Evolutionary conservation across 2,888 invertebrate genomes (phyloP), one percentile per base, ranked within the genome.

Genomic region (Aromia moschata): DNA sequence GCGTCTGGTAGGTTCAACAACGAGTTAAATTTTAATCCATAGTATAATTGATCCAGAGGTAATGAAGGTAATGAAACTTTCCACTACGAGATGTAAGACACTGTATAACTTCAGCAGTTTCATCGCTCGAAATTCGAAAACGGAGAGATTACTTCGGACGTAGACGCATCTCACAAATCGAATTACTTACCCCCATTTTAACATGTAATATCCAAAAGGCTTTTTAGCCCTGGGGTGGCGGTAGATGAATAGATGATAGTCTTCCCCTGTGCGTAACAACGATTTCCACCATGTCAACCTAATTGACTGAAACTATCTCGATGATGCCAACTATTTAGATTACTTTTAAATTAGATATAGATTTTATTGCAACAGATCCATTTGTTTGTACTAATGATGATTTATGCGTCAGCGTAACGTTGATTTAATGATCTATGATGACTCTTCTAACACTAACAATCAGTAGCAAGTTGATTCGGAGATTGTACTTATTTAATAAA

Each of bases 151-250:
- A 30, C 31, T 47, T 51, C 44, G 55, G 63, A 55, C 65, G 69
- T 64, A 68, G 68, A 59, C 67, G 69, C 69, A 69, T n/a, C n/a
- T n/a, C 70, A 68, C 73, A 74, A 81, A 81, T 81, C 80, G 79
- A 79, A 80, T 80, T 80, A 81, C 78, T 80, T 79, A 80, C 80
- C 80, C 81, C 77, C 78, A 79, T 80, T 81, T 81, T 79, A 80
- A 80, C 80, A 80, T 80, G 79, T 80, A 80, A 81, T 81, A 80
- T 80, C 79, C 77, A 77, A 80, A 80, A 80, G 80, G 79, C 81
- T 81, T 80, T n/a, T 81, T 80, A 80, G 80, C 77, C 74, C 73
- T 77, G 76, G 77, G 78, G 78, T 76, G 73, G 77, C 74, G 75
- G 76, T 74, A 75, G 71, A 72, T 74, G 70, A 70, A 68, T 68